Conservation (phyloP, 2,888 invertebrate genomes). For the Stenodema calcarata region DNA sequence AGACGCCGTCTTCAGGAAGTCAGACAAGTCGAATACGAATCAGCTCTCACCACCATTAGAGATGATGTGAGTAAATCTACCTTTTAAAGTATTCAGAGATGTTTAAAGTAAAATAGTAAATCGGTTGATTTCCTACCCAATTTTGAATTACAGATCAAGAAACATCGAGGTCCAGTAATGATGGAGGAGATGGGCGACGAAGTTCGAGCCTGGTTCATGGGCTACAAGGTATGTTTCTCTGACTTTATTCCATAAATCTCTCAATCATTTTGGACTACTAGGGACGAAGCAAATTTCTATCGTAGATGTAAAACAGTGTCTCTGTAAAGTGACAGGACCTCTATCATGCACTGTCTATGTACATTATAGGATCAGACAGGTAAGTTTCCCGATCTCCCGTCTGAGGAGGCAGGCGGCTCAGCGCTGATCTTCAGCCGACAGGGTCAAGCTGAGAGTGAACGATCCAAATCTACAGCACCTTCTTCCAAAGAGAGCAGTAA, state of each 20-base stretch:
- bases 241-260: too few relatives aligned
- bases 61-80: constrained; percentile 58
- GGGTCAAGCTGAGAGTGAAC: constrained; percentile 74
- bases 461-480: constrained; percentile 78
- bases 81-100: too few relatives aligned
- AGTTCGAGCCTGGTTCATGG: constrained; percentile 84
- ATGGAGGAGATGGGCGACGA: constrained; percentile 88
- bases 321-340: too few relatives aligned
- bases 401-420: constrained; percentile 90
- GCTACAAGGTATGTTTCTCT: constrained; percentile 70
- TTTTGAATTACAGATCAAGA: constrained; percentile 61
- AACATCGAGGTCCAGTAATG: constrained; percentile 72
- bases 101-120: too few relatives aligned
- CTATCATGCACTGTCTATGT: too few relatives aligned
- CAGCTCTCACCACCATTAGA: constrained; percentile 65
- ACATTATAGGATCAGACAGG: constrained; percentile 71
- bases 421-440: constrained; percentile 81
- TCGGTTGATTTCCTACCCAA: constrained; percentile 47
- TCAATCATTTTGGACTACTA: too few relatives aligned
- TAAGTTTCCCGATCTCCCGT: constrained; percentile 89
- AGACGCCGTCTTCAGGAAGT: constrained; percentile 73
- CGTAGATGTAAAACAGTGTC: too few relatives aligned
- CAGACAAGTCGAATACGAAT: constrained; percentile 73
- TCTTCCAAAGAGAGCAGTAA: constrained; percentile 64
- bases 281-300: too few relatives aligned